phyloP scores from a whole-genome alignment of 2,888 invertebrate species.

The Parasteatoda lunata region DNA sequence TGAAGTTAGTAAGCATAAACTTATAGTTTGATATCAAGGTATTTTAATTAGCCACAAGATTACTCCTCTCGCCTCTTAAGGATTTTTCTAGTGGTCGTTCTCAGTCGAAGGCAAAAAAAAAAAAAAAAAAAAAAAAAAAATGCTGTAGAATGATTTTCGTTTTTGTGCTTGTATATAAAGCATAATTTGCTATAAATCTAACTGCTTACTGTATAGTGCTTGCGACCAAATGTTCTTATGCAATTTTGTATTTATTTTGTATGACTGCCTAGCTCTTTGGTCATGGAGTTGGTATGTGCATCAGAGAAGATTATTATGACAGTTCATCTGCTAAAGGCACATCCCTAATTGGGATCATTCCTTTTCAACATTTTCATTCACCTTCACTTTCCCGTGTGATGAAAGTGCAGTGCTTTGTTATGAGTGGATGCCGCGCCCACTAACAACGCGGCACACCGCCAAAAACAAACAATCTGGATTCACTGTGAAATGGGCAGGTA shows the following conservation, averaged over 20 bases:
- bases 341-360: slow-evolving; percentile 31
- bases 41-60: too few relatives aligned
- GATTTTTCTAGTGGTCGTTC: too few relatives aligned
- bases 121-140: too few relatives aligned
- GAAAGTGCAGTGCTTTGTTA: slow-evolving; percentile 19
- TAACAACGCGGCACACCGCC: slow-evolving; percentile 8
- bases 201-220: too few relatives aligned
- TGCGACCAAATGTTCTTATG: too few relatives aligned
- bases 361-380: slow-evolving; percentile 1
- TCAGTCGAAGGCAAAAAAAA: too few relatives aligned
- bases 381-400: slow-evolving; percentile 17
- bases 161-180: too few relatives aligned
- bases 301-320: background rate
- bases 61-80: too few relatives aligned
- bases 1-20: too few relatives aligned
- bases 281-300: background rate
- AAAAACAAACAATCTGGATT: slow-evolving; percentile 8
- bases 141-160: too few relatives aligned
- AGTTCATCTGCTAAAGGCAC: background rate
- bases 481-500: slow-evolving; percentile 8
- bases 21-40: too few relatives aligned
- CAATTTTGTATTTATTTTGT: background rate
- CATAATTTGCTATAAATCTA: too few relatives aligned
- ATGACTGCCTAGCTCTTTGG: background rate
- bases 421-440: slow-evolving; percentile 28